Percentiles rank a stretch among this genome's conserved stretches.
Conservation (phyloP, 2,113 vertebrate genomes). For the Nothobranchius furzeri region DNA sequence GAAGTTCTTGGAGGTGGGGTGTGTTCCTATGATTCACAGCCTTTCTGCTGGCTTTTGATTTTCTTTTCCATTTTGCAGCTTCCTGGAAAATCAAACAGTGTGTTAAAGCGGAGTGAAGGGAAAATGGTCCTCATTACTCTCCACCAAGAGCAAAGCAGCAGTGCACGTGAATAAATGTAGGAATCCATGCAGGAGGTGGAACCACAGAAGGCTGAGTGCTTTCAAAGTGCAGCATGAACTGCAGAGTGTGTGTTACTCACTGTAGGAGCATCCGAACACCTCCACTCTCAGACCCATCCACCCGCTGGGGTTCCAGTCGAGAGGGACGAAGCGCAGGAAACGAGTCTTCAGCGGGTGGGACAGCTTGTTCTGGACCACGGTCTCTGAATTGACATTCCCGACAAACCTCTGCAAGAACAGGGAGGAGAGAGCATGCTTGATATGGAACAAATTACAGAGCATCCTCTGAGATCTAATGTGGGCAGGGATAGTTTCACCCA, state of each 20-base stretch:
- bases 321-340: constrained; percentile 88
- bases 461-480: background rate
- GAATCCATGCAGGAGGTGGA: constrained; percentile 5
- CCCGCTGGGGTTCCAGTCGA: constrained; percentile 85
- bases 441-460: background rate
- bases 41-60: background rate
- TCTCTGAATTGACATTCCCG: constrained; percentile 89
- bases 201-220: background rate
- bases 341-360: constrained; percentile 86
- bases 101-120: constrained; percentile 2
- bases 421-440: background rate
- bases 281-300: constrained; percentile 88
- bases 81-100: background rate
- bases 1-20: too few relatives aligned
- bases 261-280: constrained; percentile 90
- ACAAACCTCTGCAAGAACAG: constrained; percentile 80
- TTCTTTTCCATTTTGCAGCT: background rate
- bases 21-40: background rate
- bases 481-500: constrained; percentile 16
- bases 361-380: constrained; percentile 87
- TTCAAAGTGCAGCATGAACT: background rate
- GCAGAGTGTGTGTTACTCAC: constrained; percentile 79
- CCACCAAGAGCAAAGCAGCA: constrained; percentile 2
- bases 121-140: constrained; percentile 26
- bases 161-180: background rate